These are phyloP conservation scores for Patiria pectinifera DNA, from an alignment of 53 echinoderm and acorn worm genomes.

Conservation along the genomic window DNA sequence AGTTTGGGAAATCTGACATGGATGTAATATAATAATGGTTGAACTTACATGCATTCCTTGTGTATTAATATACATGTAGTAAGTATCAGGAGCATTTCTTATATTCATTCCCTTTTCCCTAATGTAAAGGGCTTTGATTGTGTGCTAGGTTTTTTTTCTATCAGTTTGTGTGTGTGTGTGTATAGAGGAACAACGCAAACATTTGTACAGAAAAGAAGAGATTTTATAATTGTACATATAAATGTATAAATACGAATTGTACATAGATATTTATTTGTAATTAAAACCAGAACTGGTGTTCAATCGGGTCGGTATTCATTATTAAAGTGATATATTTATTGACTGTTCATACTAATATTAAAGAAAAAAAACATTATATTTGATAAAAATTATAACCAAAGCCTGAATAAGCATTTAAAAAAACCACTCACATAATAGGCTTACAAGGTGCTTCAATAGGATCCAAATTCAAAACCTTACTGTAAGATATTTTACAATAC, in stretches of 20 bases:
- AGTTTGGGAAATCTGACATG: no score
- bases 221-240: conserved; percentile 19
- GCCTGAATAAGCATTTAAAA: background rate
- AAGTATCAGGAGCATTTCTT: background rate
- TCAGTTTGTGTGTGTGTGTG: background rate
- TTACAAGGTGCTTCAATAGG: no score
- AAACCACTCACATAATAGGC: background rate
- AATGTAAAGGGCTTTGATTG: background rate
- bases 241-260: conserved; percentile 27
- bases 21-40: no score
- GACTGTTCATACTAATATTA: background rate
- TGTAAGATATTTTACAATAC: no score
- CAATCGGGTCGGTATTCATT: background rate
- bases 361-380: background rate
- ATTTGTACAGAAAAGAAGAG: conserved; percentile 33
- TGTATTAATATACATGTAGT: background rate
- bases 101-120: background rate
- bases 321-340: background rate
- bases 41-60: no score
- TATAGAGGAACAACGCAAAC: background rate
- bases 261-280: conserved; percentile 53
- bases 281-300: background rate
- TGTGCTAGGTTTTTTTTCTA: background rate
- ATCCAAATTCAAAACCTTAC: no score
- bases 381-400: background rate